phyloP scores from a whole-genome alignment of 1,140 invertebrate species.

The Zophobas atratus region DNA sequence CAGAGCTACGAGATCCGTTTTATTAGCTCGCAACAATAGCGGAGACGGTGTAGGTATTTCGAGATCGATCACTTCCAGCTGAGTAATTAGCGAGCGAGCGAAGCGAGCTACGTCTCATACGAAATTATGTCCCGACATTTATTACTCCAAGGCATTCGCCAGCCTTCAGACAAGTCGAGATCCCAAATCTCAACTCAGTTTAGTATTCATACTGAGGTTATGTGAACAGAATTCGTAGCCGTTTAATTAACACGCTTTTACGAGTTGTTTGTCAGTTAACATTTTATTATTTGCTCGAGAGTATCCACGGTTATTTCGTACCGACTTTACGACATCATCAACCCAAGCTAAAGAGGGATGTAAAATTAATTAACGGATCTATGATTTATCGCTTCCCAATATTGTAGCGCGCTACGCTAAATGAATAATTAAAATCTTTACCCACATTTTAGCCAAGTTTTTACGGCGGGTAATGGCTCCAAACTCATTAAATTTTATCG shows the following conservation, averaged over 20 bases:
- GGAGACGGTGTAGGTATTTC: too few relatives aligned
- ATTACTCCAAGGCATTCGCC: too few relatives aligned
- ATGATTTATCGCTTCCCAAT: slow-evolving; percentile 39
- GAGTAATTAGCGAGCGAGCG: too few relatives aligned
- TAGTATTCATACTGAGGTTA: slow-evolving; percentile 39
- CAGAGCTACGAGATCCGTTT: too few relatives aligned
- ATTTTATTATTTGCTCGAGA: slow-evolving; percentile 36
- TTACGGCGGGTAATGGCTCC: too few relatives aligned
- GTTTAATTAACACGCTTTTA: slow-evolving; percentile 42
- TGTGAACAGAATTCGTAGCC: slow-evolving; percentile 29
- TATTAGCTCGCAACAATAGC: too few relatives aligned
- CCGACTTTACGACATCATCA: slow-evolving; percentile 28
- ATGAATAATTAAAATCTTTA: slow-evolving; percentile 33
- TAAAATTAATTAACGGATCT: slow-evolving; percentile 41
- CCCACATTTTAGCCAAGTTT: not conserved
- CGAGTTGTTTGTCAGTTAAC: slow-evolving; percentile 39
- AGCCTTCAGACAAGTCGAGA: slow-evolving; percentile 10
- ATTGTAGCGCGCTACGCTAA: slow-evolving; percentile 15
- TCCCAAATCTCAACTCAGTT: slow-evolving; percentile 34
- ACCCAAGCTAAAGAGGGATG: slow-evolving; percentile 21
- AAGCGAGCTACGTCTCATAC: too few relatives aligned
- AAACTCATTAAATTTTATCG: too few relatives aligned
- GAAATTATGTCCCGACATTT: too few relatives aligned
- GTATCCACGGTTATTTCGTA: slow-evolving; percentile 35
- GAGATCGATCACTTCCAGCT: too few relatives aligned